Evolutionary conservation across 2,797 vertebrate genomes (phyloP).

Genomic region (Pygocentrus nattereri): DNA sequence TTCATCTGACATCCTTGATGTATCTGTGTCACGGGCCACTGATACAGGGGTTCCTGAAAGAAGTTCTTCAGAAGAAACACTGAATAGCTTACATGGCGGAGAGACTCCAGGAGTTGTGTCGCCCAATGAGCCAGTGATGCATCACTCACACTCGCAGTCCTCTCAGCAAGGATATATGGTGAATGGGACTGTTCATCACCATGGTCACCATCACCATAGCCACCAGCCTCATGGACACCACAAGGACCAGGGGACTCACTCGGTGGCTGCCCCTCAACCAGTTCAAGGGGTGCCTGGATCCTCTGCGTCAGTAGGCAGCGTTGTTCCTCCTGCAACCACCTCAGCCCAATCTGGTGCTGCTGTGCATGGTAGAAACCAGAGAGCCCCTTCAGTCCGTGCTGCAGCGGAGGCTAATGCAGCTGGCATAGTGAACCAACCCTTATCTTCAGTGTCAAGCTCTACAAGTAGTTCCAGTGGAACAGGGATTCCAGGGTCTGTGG

Average conservation of each 20-base stretch:
- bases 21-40: constrained; percentile 89
- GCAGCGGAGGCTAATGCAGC: constrained; percentile 44
- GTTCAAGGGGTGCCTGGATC: constrained; percentile 67
- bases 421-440: constrained; percentile 37
- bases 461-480: constrained; percentile 70
- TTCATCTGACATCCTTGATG: constrained; percentile 94
- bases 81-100: constrained; percentile 95
- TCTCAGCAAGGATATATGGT: constrained; percentile 81
- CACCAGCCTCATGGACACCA: constrained; percentile 66
- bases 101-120: constrained; percentile 93
- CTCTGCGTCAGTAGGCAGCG: constrained; percentile 53
- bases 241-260: constrained; percentile 60
- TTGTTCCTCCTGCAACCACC: constrained; percentile 59
- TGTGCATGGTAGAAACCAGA: constrained; percentile 55
- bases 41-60: constrained; percentile 91
- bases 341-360: constrained; percentile 70
- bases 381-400: constrained; percentile 57
- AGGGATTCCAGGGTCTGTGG: constrained; percentile 49
- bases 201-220: constrained; percentile 76
- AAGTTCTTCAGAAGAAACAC: constrained; percentile 96
- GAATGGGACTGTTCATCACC: constrained; percentile 87
- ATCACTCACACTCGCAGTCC: constrained; percentile 72
- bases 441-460: constrained; percentile 67
- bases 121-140: constrained; percentile 91
- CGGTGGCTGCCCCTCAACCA: constrained; percentile 77